Evolutionary conservation across 1,140 invertebrate species (phyloP).

Genomic region (Gonioctena quinquepunctata): DNA sequence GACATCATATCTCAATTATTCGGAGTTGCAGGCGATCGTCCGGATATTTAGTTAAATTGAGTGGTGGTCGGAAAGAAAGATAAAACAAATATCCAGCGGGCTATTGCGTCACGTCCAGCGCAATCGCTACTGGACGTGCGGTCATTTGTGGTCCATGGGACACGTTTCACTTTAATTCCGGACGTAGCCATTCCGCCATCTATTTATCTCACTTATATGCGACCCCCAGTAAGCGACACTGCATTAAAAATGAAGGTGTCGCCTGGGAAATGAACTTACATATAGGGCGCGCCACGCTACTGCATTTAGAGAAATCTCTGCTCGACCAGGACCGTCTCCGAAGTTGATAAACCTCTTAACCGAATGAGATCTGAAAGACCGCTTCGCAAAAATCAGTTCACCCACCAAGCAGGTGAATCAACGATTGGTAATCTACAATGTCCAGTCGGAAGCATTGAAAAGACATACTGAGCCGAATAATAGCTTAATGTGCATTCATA

Average conservation of each 20-base stretch:
- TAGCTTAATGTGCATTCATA: too few relatives aligned
- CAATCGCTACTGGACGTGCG: not conserved
- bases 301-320: too few relatives aligned
- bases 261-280: not conserved
- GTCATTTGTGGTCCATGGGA: slow-evolving; percentile 8
- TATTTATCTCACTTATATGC: slow-evolving; percentile 5
- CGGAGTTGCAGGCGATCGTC: slow-evolving; percentile 2
- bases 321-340: too few relatives aligned
- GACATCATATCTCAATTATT: slow-evolving; percentile 2
- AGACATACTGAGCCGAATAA: too few relatives aligned
- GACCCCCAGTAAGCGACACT: not conserved
- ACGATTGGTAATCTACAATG: too few relatives aligned
- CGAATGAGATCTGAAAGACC: too few relatives aligned
- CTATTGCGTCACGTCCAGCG: not conserved
- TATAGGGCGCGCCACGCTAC: too few relatives aligned
- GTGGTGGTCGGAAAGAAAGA: slow-evolving; percentile 9
- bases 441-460: too few relatives aligned
- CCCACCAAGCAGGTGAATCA: too few relatives aligned
- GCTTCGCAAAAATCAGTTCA: too few relatives aligned
- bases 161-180: slow-evolving; percentile 13
- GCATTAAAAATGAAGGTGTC: slow-evolving; percentile 9
- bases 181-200: slow-evolving; percentile 1
- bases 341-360: too few relatives aligned
- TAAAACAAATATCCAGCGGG: slow-evolving; percentile 13
- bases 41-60: slow-evolving; percentile 16